A percentile compares a stretch with the other conserved stretches of the same genome.
Evolutionary conservation across 2,888 invertebrate genomes (phyloP).

Genomic region (Cheilosia pagana): DNA sequence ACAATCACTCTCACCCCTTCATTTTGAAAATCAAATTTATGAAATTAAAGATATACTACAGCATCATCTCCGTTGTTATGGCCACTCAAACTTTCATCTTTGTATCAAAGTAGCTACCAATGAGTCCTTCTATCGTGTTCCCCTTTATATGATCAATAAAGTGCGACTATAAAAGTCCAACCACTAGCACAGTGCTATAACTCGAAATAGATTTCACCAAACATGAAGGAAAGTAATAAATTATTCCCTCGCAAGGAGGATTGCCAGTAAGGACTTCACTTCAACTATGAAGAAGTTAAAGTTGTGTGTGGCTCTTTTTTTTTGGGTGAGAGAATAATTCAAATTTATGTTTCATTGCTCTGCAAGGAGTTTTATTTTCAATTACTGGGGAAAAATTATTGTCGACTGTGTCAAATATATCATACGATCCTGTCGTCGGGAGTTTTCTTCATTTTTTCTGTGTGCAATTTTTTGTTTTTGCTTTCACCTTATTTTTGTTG

Average conservation of each 20-base stretch:
- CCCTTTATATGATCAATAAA: conserved; percentile 16
- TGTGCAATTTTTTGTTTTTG: not conserved
- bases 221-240: conserved; percentile 65
- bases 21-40: too few species aligned
- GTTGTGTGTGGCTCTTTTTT: conserved; percentile 4
- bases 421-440: conserved; percentile 62
- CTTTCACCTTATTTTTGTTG: conserved; percentile 22
- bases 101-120: not conserved
- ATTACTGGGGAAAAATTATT: conserved; percentile 69
- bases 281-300: conserved; percentile 34
- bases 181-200: conserved; percentile 37
- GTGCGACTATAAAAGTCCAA: conserved; percentile 27
- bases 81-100: conserved; percentile 9
- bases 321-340: conserved; percentile 55
- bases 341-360: conserved; percentile 73
- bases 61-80: not conserved
- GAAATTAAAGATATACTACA: not conserved
- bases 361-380: conserved; percentile 71
- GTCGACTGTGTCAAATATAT: conserved; percentile 72
- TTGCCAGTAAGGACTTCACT: conserved; percentile 45
- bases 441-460: conserved; percentile 23
- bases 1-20: too few species aligned
- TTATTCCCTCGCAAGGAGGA: conserved; percentile 35
- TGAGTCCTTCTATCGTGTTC: not conserved
- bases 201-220: conserved; percentile 61